phyloP scores from a whole-genome alignment of 2,888 invertebrate genomes.

The Epirrhoe tristata region DNA sequence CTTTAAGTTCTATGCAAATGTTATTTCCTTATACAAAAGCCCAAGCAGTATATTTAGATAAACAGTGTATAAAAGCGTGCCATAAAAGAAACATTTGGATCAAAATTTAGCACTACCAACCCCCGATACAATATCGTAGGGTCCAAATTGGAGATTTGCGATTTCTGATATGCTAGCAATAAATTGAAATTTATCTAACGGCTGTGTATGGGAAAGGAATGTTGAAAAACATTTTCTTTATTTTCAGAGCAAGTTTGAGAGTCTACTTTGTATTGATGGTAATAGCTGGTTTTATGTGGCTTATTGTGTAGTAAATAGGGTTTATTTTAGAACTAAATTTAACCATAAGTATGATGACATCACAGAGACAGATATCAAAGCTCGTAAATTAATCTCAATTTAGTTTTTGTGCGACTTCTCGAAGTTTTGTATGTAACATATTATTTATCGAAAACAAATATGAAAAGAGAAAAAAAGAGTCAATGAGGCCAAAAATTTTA shows the following conservation, averaged over 20 bases:
- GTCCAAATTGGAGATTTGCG: slow-evolving; percentile 37
- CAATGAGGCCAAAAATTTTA: no score
- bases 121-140: slow-evolving; percentile 29
- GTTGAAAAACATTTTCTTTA: slow-evolving; percentile 26
- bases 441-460: no score
- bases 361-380: no score
- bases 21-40: background rate
- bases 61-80: slow-evolving; percentile 10
- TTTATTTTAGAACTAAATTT: background rate
- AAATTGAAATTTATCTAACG: slow-evolving; percentile 42
- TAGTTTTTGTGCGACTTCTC: no score
- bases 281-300: background rate
- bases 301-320: background rate
- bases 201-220: slow-evolving; percentile 33
- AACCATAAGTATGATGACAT: background rate
- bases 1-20: background rate
- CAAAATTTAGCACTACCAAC: slow-evolving; percentile 31
- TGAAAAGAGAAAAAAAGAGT: no score
- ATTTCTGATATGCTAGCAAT: slow-evolving; percentile 35
- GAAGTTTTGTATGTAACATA: no score
- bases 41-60: slow-evolving; percentile 9
- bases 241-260: slow-evolving; percentile 20
- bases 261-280: slow-evolving; percentile 7
- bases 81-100: slow-evolving; percentile 32
- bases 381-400: no score